Evolutionary conservation across 2,888 invertebrate genomes (phyloP).

Genomic region (Masnerella sp.): DNA sequence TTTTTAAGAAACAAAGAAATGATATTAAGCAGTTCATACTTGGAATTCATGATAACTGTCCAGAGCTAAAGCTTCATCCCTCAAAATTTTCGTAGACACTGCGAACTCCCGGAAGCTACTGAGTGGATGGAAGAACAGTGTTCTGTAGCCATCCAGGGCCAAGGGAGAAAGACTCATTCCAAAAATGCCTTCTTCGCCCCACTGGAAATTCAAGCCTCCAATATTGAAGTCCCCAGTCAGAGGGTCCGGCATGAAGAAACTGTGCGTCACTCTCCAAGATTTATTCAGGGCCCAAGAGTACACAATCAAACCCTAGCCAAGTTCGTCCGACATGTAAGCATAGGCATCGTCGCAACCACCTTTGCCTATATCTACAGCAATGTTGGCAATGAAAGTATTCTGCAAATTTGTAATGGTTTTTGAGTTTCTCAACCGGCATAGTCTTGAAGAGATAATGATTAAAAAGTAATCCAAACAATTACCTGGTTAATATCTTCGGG

Average conservation of each 20-base stretch:
- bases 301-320: conserved; percentile 88
- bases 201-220: conserved; percentile 90
- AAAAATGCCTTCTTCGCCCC: conserved; percentile 90
- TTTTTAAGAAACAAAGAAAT: too few relatives aligned
- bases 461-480: conserved; percentile 8
- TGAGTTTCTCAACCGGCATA: neutral
- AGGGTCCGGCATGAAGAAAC: conserved; percentile 90
- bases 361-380: conserved; percentile 87
- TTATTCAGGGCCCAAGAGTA: conserved; percentile 88
- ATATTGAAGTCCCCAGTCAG: conserved; percentile 87
- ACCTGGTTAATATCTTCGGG: conserved; percentile 85
- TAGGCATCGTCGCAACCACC: conserved; percentile 85
- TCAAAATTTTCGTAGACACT: conserved; percentile 86
- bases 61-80: conserved; percentile 83
- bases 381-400: conserved; percentile 91
- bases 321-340: conserved; percentile 89
- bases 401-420: conserved; percentile 46
- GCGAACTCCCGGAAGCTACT: conserved; percentile 88
- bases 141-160: conserved; percentile 83
- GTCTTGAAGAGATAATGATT: neutral
- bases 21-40: too few relatives aligned
- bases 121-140: conserved; percentile 87
- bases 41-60: conserved; percentile 86
- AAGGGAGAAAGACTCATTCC: conserved; percentile 86
- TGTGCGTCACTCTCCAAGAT: conserved; percentile 89